Evolutionary conservation across 2,113 vertebrate species (phyloP).

Genomic region (Microtus oregoni): DNA sequence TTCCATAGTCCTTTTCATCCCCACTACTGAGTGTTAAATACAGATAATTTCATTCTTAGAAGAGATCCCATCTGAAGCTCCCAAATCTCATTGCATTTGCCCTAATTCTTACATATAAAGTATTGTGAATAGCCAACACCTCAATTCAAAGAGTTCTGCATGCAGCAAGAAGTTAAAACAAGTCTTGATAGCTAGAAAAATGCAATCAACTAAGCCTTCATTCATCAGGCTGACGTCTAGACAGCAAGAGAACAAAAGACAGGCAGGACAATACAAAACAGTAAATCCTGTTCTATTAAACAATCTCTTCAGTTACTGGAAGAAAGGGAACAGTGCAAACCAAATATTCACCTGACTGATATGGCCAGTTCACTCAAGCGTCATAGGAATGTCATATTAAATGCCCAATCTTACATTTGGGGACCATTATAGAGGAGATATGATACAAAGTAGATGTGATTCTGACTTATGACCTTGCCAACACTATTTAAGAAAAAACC

Average conservation of each 20-base stretch:
- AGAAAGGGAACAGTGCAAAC: neutral
- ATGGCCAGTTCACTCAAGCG: neutral
- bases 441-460: neutral
- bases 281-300: neutral
- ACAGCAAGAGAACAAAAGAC: neutral
- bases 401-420: neutral
- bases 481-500: slow-evolving; percentile 9
- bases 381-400: slow-evolving; percentile 18
- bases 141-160: neutral
- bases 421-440: neutral
- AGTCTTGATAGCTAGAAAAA: slow-evolving; percentile 19
- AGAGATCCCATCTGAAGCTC: neutral
- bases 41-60: neutral
- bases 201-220: neutral
- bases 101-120: neutral
- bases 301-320: neutral
- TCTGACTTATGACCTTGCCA: neutral
- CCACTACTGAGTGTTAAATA: neutral
- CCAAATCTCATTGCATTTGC: neutral
- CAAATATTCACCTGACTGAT: neutral
- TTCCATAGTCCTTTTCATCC: neutral
- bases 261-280: neutral
- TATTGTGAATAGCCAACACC: neutral
- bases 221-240: neutral
- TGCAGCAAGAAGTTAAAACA: neutral